Evolutionary conservation across 2,113 vertebrate genomes (phyloP).

Genomic region (Trematomus loennbergii): DNA sequence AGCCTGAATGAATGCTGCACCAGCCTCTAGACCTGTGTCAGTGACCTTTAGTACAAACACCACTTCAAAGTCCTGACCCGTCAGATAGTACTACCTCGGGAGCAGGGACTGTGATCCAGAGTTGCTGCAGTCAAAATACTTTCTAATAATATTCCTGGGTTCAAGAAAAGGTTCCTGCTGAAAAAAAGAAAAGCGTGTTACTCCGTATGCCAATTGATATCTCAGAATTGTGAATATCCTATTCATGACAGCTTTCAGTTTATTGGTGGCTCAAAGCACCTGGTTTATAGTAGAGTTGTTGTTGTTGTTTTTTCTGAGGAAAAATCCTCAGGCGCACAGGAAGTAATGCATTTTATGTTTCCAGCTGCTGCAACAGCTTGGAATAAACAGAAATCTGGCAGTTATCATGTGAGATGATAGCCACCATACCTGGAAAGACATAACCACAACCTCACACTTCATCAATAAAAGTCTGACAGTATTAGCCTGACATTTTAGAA

Average conservation of each 20-base stretch:
- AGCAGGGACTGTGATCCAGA: neutral
- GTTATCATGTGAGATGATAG: slow-evolving; percentile 38
- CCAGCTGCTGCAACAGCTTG: slow-evolving; percentile 70
- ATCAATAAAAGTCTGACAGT: slow-evolving; percentile 24
- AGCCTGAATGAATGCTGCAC: neutral
- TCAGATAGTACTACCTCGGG: neutral
- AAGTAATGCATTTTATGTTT: slow-evolving; percentile 53
- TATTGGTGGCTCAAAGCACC: slow-evolving; percentile 27
- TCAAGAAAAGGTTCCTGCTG: neutral
- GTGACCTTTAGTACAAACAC: neutral
- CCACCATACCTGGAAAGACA: slow-evolving; percentile 17
- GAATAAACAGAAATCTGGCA: slow-evolving; percentile 50
- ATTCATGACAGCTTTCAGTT: slow-evolving; percentile 21
- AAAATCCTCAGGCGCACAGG: slow-evolving; percentile 22
- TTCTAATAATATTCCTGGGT: neutral
- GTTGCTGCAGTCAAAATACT: neutral
- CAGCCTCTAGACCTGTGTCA: neutral
- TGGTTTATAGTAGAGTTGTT: slow-evolving; percentile 12
- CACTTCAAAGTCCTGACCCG: neutral
- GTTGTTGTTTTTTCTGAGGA: neutral
- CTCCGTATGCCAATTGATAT: slow-evolving; percentile 6
- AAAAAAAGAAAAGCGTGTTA: slow-evolving; percentile 6
- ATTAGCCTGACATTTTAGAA: slow-evolving; percentile 21
- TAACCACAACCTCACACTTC: slow-evolving; percentile 15
- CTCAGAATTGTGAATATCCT: slow-evolving; percentile 22